Percentiles rank a stretch among this genome's conserved stretches.
Evolutionary conservation across 2,888 invertebrate genomes (phyloP).

Genomic region (Chymomyza fuscimana): DNA sequence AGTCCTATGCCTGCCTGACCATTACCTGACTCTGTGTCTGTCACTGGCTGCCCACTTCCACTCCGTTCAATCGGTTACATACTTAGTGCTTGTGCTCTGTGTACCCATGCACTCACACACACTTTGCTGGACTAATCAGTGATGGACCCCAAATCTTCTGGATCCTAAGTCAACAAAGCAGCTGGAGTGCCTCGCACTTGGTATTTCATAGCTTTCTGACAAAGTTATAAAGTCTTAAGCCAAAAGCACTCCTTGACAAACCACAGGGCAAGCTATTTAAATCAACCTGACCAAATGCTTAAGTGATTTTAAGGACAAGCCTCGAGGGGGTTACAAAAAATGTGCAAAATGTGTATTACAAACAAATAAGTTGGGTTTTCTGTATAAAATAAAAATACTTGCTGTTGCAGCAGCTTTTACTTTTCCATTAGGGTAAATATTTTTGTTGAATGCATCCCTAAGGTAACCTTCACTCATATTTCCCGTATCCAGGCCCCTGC

Average conservation of each 20-base stretch:
- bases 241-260: background rate
- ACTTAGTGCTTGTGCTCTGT: constrained; percentile 25
- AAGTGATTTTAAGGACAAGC: constrained; percentile 47
- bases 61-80: background rate
- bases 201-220: background rate
- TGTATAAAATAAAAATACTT: constrained; percentile 20
- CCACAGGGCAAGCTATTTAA: constrained; percentile 37
- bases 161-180: constrained; percentile 57
- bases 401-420: constrained; percentile 51
- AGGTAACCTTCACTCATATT: constrained; percentile 58
- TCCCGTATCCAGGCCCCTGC: constrained; percentile 32
- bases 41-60: background rate
- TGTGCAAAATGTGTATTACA: background rate
- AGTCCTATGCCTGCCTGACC: background rate
- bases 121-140: constrained; percentile 47
- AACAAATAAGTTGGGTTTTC: constrained; percentile 27
- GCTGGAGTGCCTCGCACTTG: background rate
- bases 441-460: constrained; percentile 60
- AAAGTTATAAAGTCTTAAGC: background rate
- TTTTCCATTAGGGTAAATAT: constrained; percentile 61
- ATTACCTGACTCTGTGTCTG: too few relatives aligned
- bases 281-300: constrained; percentile 27
- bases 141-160: constrained; percentile 18
- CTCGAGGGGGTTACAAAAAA: constrained; percentile 10
- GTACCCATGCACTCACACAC: constrained; percentile 30